Evolutionary conservation across 2,113 vertebrate genomes (phyloP).

Genomic region (Oreochromis tanganicae): DNA sequence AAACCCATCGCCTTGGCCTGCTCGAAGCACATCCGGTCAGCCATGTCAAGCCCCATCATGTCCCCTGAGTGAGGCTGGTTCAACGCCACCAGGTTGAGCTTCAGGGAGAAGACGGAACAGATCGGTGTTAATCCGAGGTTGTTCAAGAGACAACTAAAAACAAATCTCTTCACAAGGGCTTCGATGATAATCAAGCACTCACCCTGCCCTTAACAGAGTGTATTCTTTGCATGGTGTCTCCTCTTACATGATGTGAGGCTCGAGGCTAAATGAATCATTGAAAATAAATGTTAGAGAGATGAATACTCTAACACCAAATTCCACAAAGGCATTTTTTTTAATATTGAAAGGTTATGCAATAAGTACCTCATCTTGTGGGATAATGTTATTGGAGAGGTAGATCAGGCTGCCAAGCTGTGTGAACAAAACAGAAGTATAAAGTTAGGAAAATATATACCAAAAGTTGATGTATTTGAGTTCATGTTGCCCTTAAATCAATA

Average conservation of each 20-base stretch:
- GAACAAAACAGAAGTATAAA: slow-evolving; percentile 20
- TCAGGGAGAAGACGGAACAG: background rate
- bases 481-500: background rate
- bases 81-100: slow-evolving; percentile 90
- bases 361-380: slow-evolving; percentile 69
- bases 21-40: slow-evolving; percentile 86
- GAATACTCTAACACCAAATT: background rate
- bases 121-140: background rate
- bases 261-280: slow-evolving; percentile 29
- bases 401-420: slow-evolving; percentile 85
- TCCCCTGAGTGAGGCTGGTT: slow-evolving; percentile 86
- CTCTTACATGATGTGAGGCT: slow-evolving; percentile 38
- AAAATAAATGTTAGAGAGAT: background rate
- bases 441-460: background rate
- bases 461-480: background rate
- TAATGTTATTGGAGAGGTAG: slow-evolving; percentile 74
- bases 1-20: slow-evolving; percentile 89
- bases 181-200: background rate
- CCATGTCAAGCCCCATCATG: slow-evolving; percentile 70
- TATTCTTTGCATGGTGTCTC: slow-evolving; percentile 39
- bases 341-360: accelerated
- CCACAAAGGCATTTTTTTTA: background rate
- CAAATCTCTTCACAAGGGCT: background rate
- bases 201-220: slow-evolving; percentile 36
- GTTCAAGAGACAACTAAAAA: background rate